Evolutionary conservation across 1,140 invertebrate genomes (phyloP).

Genomic region (Pomacea maculata): DNA sequence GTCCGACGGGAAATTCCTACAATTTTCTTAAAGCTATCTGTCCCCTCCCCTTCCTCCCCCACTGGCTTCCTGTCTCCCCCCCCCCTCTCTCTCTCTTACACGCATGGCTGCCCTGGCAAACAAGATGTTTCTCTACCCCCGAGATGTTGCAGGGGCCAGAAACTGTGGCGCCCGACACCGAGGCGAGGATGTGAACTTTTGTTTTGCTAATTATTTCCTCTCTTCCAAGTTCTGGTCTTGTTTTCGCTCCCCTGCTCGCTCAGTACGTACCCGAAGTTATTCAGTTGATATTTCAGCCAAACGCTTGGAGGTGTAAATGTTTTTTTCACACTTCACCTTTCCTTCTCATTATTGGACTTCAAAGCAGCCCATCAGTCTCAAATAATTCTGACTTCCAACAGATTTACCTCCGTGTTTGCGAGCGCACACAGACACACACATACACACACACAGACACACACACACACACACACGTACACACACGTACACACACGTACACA

Average conservation of each 20-base stretch:
- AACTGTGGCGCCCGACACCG: no score
- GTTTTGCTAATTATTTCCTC: not conserved
- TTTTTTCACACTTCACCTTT: not conserved
- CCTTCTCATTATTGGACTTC: not conserved
- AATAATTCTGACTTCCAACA: not conserved
- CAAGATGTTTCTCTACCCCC: no score
- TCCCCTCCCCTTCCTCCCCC: not conserved
- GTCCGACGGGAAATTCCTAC: not conserved
- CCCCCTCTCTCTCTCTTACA: slow-evolving; percentile 2
- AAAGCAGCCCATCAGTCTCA: not conserved
- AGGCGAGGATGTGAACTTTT: not conserved
- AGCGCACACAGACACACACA: not conserved
- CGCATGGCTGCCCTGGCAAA: no score
- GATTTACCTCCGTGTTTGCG: no score
- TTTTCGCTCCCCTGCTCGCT: not conserved
- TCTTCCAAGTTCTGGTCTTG: not conserved
- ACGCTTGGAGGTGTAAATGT: no score
- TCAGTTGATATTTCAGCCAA: no score
- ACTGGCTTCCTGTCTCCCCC: not conserved
- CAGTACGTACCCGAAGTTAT: not conserved
- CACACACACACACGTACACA: slow-evolving; percentile 1
- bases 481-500: slow-evolving; percentile 4
- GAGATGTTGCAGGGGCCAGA: no score
- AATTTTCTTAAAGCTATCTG: not conserved
- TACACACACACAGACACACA: slow-evolving; percentile 7